phyloP scores from a whole-genome alignment of 2,888 invertebrate species.

The Sussaba pulchella region DNA sequence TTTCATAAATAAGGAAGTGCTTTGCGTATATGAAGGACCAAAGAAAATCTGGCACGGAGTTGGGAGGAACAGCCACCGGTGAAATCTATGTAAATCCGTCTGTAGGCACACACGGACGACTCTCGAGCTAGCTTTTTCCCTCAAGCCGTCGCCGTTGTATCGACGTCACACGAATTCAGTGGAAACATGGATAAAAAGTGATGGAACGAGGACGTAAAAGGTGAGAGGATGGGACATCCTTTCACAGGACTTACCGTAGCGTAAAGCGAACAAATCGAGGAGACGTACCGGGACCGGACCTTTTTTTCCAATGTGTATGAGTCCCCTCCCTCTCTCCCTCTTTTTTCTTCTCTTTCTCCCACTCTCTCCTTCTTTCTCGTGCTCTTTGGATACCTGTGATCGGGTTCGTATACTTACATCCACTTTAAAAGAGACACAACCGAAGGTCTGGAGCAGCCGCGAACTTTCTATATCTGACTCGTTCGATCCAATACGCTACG shows the following conservation, averaged over 20 bases:
- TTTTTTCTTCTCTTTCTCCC: not conserved
- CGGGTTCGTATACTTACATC: constrained; percentile 42
- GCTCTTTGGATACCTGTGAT: constrained; percentile 11
- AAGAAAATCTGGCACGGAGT: constrained; percentile 66
- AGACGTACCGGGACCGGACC: constrained; percentile 15
- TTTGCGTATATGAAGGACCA: constrained; percentile 63
- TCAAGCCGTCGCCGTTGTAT: not conserved
- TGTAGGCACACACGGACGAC: constrained; percentile 26
- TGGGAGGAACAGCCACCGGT: constrained; percentile 52
- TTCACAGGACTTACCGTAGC: constrained; percentile 41
- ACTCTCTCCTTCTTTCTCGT: not conserved
- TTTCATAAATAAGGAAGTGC: constrained; percentile 73
- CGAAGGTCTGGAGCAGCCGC: constrained; percentile 35
- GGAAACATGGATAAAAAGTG: constrained; percentile 28
- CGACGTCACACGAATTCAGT: not conserved
- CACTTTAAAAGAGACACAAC: constrained; percentile 57
- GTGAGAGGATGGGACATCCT: constrained; percentile 23
- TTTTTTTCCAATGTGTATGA: constrained; percentile 28
- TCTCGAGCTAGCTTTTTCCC: constrained; percentile 23
- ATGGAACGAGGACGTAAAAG: constrained; percentile 15
- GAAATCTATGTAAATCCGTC: constrained; percentile 54
- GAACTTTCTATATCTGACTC: constrained; percentile 40
- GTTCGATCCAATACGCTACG: constrained; percentile 43
- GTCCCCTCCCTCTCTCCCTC: not conserved
- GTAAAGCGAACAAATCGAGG: constrained; percentile 55